Conservation (phyloP, 1,140 invertebrate genomes). For the Cydia splendana region DNA sequence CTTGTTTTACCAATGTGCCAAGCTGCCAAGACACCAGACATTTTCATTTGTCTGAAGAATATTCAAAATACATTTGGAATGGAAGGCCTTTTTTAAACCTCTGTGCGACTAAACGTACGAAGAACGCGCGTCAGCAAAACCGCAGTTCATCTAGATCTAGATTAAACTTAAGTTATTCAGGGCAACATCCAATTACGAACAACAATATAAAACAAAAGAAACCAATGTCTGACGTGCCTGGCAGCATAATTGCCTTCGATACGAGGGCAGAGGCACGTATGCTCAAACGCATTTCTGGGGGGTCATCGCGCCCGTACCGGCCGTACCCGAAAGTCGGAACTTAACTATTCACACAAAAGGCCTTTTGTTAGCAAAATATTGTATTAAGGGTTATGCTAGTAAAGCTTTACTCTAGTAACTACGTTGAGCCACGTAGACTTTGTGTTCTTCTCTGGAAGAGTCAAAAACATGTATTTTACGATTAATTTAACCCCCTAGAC, state of each 20-base stretch:
- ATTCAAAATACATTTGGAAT: no score
- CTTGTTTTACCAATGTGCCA: no score
- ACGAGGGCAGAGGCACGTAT: constrained; percentile 10
- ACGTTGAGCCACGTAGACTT: not conserved
- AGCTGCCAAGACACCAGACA: no score
- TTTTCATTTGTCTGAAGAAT: no score
- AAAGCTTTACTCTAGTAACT: not conserved
- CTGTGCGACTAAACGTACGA: not conserved
- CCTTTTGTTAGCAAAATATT: not conserved
- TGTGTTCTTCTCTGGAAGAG: no score
- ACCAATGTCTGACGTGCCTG: constrained; percentile 2
- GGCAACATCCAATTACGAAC: not conserved
- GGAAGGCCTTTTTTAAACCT: no score
- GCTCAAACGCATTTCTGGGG: constrained; percentile 15
- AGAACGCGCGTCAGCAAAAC: not conserved
- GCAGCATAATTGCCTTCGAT: not conserved
- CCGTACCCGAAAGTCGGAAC: not conserved
- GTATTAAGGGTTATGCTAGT: not conserved
- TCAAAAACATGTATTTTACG: no score
- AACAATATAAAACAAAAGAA: constrained; percentile 19
- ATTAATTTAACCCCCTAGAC: no score
- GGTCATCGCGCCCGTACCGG: not conserved
- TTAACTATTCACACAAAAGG: not conserved
- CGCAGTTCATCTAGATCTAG: constrained; percentile 13
- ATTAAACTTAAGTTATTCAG: constrained; percentile 7